Percentiles rank a stretch among this genome's conserved stretches.
phyloP scores from a whole-genome alignment of 2,888 invertebrate genomes.

The Andricus curvator region DNA sequence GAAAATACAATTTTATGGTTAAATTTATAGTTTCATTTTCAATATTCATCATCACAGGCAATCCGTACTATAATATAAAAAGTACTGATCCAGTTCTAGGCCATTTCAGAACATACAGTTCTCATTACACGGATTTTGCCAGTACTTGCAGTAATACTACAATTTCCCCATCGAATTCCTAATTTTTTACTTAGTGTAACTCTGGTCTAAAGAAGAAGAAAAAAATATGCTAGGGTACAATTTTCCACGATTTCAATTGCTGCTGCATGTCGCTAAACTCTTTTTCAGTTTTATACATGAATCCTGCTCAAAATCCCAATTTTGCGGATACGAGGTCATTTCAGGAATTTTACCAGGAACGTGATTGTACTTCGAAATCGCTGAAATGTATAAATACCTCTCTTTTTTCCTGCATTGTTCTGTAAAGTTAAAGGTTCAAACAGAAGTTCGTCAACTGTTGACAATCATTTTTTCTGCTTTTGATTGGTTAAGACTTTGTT shows the following conservation, averaged over 20 bases:
- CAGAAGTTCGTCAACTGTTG: background rate
- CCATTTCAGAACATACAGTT: too few relatives aligned
- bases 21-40: background rate
- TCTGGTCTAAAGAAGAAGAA: background rate
- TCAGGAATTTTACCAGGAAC: constrained; percentile 8
- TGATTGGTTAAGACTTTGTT: background rate
- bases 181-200: too few relatives aligned
- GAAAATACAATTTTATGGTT: background rate
- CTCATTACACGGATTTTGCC: too few relatives aligned
- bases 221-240: background rate
- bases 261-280: background rate
- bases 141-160: too few relatives aligned
- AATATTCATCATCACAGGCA: background rate
- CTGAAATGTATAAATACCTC: background rate
- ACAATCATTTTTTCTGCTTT: background rate
- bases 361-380: constrained; percentile 4
- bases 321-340: constrained; percentile 9
- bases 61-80: too few relatives aligned
- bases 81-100: too few relatives aligned
- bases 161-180: too few relatives aligned
- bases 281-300: background rate
- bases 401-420: constrained; percentile 19
- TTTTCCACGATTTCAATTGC: constrained; percentile 25
- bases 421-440: constrained; percentile 20
- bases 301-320: background rate